phyloP scores from a whole-genome alignment of 1,140 invertebrate genomes.

The Antheraea mylitta region DNA sequence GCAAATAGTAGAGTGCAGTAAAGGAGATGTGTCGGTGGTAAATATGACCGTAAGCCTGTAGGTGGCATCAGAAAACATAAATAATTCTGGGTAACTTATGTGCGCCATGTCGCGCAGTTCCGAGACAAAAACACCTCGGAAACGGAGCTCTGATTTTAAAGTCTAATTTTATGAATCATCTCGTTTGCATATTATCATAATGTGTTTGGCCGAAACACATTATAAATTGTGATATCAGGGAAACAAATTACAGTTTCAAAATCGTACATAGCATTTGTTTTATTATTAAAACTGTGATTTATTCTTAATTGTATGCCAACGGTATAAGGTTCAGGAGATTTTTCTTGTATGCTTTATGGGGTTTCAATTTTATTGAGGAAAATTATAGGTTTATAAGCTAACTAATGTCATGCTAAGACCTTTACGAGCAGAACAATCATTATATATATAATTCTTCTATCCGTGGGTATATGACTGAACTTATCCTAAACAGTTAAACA shows the following conservation, averaged over 20 bases:
- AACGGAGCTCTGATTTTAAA: conserved; percentile 73
- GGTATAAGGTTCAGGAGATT: too few species aligned
- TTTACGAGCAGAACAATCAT: too few species aligned
- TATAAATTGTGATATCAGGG: not conserved
- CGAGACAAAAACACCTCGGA: conserved; percentile 68
- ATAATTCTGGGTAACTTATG: conserved; percentile 66
- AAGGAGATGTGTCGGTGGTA: conserved; percentile 61
- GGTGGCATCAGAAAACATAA: conserved; percentile 58
- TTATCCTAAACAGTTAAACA: too few species aligned
- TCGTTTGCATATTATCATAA: conserved; percentile 65
- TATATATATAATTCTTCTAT: too few species aligned
- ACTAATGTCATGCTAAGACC: too few species aligned
- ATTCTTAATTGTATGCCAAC: too few species aligned
- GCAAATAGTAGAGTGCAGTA: conserved; percentile 52
- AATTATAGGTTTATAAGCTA: too few species aligned
- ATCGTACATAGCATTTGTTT: not conserved
- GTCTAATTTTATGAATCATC: conserved; percentile 72
- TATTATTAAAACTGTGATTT: too few species aligned
- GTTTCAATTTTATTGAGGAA: too few species aligned
- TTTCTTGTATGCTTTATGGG: too few species aligned
- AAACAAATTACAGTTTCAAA: not conserved
- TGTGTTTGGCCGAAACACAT: conserved; percentile 12
- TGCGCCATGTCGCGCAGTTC: conserved; percentile 46
- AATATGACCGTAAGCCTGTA: conserved; percentile 54
- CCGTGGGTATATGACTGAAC: too few species aligned